Percentiles rank a stretch among this genome's conserved stretches.
phyloP scores from a whole-genome alignment of 2,888 invertebrate genomes.

The Tetragonula carbonaria region DNA sequence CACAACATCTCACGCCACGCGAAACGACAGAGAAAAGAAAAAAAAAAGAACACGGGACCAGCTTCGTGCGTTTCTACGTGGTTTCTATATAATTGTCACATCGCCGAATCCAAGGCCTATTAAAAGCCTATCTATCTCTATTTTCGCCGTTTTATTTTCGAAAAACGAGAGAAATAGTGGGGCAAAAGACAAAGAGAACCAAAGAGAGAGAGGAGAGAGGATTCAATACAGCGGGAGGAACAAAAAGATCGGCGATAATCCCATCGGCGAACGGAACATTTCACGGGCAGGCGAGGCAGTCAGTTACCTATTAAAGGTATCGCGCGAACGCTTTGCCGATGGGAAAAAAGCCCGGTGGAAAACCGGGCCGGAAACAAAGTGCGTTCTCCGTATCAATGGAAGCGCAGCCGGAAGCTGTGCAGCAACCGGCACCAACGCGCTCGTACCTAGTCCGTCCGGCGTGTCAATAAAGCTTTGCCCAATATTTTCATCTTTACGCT shows the following conservation, averaged over 20 bases:
- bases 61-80: no score
- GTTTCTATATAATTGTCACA: no score
- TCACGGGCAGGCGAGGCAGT: background rate
- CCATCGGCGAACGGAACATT: conserved; percentile 28
- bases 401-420: background rate
- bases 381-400: conserved; percentile 22
- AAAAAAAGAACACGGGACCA: background rate
- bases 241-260: conserved; percentile 19
- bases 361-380: conserved; percentile 19
- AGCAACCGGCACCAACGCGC: background rate
- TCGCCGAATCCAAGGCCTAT: no score
- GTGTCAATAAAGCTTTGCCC: conserved; percentile 46
- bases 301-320: conserved; percentile 19
- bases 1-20: background rate
- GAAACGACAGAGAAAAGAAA: background rate
- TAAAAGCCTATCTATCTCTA: no score
- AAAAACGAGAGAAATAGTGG: background rate
- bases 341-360: background rate
- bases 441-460: background rate
- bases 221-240: background rate
- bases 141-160: no score
- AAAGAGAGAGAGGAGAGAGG: no score
- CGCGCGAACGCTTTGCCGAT: conserved; percentile 17
- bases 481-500: conserved; percentile 56
- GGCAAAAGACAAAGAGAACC: background rate